Evolutionary conservation across 2,888 invertebrate genomes (phyloP).

Genomic region (Leptinotarsa juncta): DNA sequence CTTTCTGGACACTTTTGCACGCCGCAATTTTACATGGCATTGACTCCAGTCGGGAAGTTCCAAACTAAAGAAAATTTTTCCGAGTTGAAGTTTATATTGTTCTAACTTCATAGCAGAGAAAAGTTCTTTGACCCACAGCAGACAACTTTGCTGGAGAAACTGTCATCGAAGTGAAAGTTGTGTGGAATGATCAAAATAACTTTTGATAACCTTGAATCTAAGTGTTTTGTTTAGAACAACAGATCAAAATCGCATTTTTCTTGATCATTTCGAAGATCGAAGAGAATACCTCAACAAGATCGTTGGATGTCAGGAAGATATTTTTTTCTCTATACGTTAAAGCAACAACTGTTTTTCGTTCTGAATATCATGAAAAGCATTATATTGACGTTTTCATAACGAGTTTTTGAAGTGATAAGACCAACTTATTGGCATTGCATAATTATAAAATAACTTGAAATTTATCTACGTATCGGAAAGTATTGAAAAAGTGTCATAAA

Average conservation of each 20-base stretch:
- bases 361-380: too few species aligned
- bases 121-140: slow-evolving; percentile 40
- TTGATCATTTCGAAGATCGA: not conserved
- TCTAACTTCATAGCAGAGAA: slow-evolving; percentile 33
- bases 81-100: slow-evolving; percentile 37
- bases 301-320: too few species aligned
- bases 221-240: not conserved
- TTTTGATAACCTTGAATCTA: slow-evolving; percentile 15
- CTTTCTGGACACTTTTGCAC: slow-evolving; percentile 47
- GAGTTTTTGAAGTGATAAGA: too few species aligned
- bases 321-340: too few species aligned
- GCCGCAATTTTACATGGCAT: slow-evolving; percentile 39
- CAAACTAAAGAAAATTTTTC: slow-evolving; percentile 41
- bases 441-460: too few species aligned
- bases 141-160: slow-evolving; percentile 30
- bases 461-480: too few species aligned
- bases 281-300: too few species aligned
- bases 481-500: too few species aligned
- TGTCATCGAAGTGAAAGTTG: slow-evolving; percentile 27
- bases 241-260: not conserved
- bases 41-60: slow-evolving; percentile 35
- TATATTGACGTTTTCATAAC: too few species aligned
- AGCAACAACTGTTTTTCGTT: too few species aligned
- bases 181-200: slow-evolving; percentile 8
- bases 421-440: too few species aligned